Percentiles rank a stretch among this genome's conserved stretches.
Evolutionary conservation across 35 echinoderm and acorn worm genomes (phyloP).

Genomic region (Ophiothrix spiculata): DNA sequence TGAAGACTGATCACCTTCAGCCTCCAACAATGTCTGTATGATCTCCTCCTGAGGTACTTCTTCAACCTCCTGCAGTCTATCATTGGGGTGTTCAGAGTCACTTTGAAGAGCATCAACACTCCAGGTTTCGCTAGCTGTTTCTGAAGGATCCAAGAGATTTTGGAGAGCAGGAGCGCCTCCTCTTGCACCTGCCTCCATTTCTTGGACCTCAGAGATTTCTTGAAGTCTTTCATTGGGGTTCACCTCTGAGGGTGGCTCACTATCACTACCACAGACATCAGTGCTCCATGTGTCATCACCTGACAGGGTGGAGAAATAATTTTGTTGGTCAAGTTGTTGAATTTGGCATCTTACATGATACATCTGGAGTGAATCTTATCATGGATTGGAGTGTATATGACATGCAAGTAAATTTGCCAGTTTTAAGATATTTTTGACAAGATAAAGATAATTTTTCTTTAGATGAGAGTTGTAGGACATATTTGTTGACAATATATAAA

Average conservation of each 20-base stretch:
- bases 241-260: constrained; percentile 71
- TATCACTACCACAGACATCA: constrained; percentile 88
- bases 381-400: no score
- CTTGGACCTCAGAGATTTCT: constrained; percentile 81
- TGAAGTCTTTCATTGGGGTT: constrained; percentile 89
- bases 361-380: no score
- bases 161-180: constrained; percentile 33
- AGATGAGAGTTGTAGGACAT: not conserved
- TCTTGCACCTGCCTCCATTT: constrained; percentile 40
- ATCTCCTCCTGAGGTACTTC: constrained; percentile 56
- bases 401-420: no score
- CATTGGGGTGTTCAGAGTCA: constrained; percentile 70
- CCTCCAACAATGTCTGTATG: constrained; percentile 27
- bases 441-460: not conserved
- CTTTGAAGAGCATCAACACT: constrained; percentile 89
- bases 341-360: not conserved
- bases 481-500: no score
- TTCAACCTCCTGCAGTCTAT: constrained; percentile 74
- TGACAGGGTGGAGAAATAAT: not conserved
- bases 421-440: not conserved
- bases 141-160: constrained; percentile 58
- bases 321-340: not conserved
- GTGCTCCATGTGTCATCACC: constrained; percentile 94
- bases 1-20: constrained; percentile 47
- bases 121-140: constrained; percentile 94